phyloP scores from a whole-genome alignment of 2,797 vertebrate species.

The Carapus acus region DNA sequence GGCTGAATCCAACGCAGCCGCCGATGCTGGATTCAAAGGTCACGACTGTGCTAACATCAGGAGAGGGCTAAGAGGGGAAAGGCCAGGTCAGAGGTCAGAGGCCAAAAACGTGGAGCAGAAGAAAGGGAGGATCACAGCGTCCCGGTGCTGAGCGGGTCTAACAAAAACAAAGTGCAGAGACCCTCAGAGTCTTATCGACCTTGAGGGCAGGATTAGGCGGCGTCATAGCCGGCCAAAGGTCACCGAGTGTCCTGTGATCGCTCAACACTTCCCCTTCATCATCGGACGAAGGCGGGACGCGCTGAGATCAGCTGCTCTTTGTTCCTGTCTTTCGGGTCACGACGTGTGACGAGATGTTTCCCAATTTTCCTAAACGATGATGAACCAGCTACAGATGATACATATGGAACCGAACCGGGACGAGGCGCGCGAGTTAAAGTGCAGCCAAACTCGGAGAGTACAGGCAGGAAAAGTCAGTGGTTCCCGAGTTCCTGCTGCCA shows the following conservation, averaged over 20 bases:
- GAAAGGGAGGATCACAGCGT: conserved; percentile 19
- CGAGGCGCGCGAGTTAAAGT: not conserved
- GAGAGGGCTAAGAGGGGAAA: conserved; percentile 33
- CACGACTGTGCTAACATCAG: conserved; percentile 31
- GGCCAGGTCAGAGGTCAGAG: conserved; percentile 46
- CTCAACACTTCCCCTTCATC: not conserved
- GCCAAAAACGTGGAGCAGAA: conserved; percentile 10
- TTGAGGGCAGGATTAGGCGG: conserved; percentile 19
- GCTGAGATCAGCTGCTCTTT: not conserved
- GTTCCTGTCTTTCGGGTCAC: not conserved
- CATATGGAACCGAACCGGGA: not conserved
- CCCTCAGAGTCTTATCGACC: not conserved
- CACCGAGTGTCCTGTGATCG: conserved; percentile 10
- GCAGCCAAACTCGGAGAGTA: not conserved
- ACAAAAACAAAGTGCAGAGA: conserved; percentile 9
- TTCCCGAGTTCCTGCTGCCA: conserved; percentile 54
- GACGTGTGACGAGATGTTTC: too few relatives aligned
- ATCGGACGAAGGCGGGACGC: too few relatives aligned
- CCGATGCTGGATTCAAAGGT: conserved; percentile 11
- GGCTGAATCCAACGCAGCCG: too few relatives aligned
- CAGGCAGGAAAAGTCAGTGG: not conserved
- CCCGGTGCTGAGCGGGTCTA: conserved; percentile 7
- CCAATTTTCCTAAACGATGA: not conserved
- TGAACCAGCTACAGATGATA: not conserved
- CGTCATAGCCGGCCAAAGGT: conserved; percentile 14